A percentile compares a stretch with the other conserved stretches of the same genome.
Conservation (phyloP, 2,113 vertebrate species). For the Syrrhaptes paradoxus region DNA sequence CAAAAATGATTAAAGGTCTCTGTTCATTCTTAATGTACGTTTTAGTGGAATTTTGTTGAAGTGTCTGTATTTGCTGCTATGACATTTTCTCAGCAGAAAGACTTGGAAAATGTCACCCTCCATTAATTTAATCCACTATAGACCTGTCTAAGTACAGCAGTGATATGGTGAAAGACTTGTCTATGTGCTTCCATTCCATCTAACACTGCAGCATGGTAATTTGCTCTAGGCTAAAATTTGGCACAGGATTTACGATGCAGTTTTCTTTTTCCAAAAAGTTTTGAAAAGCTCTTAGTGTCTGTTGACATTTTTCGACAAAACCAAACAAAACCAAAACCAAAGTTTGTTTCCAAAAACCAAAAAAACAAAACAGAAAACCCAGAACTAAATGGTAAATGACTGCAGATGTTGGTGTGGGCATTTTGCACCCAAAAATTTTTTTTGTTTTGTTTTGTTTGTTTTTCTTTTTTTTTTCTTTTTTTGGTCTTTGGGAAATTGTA, state of each 20-base stretch:
- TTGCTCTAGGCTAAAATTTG: constrained; percentile 46
- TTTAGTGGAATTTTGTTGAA: background rate
- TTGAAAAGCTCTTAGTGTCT: constrained; percentile 27
- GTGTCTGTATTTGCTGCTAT: background rate
- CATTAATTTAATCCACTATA: background rate
- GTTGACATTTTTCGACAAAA: background rate
- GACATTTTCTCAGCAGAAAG: background rate
- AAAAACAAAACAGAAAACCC: fast-evolving
- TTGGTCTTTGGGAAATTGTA: background rate
- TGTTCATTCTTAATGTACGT: background rate
- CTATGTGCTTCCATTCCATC: background rate
- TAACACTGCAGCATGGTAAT: background rate
- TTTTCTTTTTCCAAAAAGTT: constrained; percentile 49
- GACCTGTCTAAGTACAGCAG: background rate
- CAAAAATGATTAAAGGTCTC: constrained; percentile 28
- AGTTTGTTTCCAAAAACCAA: background rate
- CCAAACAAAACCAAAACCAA: background rate
- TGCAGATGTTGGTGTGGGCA: background rate
- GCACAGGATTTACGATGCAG: background rate
- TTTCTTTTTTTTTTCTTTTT: background rate
- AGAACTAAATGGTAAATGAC: constrained; percentile 9
- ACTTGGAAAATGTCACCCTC: constrained; percentile 13
- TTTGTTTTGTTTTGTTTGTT: background rate
- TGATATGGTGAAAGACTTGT: background rate
- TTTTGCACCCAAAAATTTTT: background rate